Percentiles rank a stretch among this genome's conserved stretches.
Conservation (phyloP, 2,888 invertebrate species). For the Choreutis nemorana region DNA sequence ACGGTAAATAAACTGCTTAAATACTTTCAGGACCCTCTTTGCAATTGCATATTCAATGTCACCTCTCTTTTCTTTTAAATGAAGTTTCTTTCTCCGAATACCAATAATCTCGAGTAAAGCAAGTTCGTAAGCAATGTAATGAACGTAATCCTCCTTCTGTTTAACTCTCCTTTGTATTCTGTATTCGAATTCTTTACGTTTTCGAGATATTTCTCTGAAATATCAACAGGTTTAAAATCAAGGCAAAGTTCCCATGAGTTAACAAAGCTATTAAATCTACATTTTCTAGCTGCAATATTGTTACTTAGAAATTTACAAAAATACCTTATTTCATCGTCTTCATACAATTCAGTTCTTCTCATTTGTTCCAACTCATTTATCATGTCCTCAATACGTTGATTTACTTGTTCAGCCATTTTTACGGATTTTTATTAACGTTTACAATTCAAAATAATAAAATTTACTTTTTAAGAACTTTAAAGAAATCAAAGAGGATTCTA, state of each 20-base stretch:
- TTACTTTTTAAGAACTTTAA: neutral
- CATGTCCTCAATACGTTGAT: conserved; percentile 79
- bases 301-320: conserved; percentile 9
- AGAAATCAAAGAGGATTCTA: neutral
- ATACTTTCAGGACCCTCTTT: conserved; percentile 76
- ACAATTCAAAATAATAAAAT: neutral
- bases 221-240: too few species aligned
- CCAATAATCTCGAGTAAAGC: conserved; percentile 71
- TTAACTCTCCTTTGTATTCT: conserved; percentile 74
- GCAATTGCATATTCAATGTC: conserved; percentile 75
- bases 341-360: conserved; percentile 74
- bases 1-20: conserved; percentile 72
- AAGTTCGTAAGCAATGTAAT: conserved; percentile 76
- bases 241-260: too few species aligned
- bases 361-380: conserved; percentile 84
- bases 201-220: conserved; percentile 73
- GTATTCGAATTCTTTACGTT: conserved; percentile 76
- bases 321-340: conserved; percentile 75
- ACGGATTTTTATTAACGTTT: conserved; percentile 4
- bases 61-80: conserved; percentile 67
- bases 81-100: conserved; percentile 64
- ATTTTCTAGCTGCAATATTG: neutral
- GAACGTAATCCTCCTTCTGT: conserved; percentile 73
- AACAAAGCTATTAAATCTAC: conserved; percentile 1
- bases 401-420: conserved; percentile 83